phyloP scores from a whole-genome alignment of 2,888 invertebrate genomes.

The Mesoligia furuncula region DNA sequence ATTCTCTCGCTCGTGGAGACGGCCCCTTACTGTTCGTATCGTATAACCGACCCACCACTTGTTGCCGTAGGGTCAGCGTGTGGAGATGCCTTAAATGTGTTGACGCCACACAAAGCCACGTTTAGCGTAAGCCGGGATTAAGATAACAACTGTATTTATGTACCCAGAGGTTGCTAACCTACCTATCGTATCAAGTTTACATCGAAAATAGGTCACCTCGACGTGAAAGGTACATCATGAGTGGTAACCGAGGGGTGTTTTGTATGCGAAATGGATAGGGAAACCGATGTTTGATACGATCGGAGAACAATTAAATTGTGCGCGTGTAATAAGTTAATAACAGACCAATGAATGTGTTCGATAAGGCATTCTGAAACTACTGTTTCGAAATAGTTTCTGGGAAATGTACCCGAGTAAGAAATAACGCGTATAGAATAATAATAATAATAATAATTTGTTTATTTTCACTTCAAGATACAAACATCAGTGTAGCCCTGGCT shows the following conservation, averaged over 20 bases:
- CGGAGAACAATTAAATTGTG: background rate
- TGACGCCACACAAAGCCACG: conserved; percentile 31
- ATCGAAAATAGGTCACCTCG: conserved; percentile 6
- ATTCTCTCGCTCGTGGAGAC: no score
- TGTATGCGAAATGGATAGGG: background rate
- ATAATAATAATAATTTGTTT: no score
- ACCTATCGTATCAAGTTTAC: conserved; percentile 10
- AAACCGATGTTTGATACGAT: background rate
- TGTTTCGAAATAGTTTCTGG: background rate
- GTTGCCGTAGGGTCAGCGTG: conserved; percentile 35
- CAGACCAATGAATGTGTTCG: background rate
- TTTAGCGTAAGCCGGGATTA: conserved; percentile 47
- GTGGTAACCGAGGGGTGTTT: background rate
- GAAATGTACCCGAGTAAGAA: background rate
- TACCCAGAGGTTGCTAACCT: conserved; percentile 24
- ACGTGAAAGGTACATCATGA: background rate
- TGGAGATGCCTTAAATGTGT: conserved; percentile 20
- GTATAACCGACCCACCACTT: conserved; percentile 38
- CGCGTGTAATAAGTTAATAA: background rate
- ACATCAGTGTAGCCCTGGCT: no score
- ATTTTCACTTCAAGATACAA: no score
- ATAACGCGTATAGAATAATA: background rate
- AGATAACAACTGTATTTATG: conserved; percentile 39
- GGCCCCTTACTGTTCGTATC: background rate
- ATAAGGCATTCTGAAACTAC: background rate